Base-by-base conservation (phyloP, 2,113 vertebrate genomes). In the Coptodon bakossiorum region DNA sequence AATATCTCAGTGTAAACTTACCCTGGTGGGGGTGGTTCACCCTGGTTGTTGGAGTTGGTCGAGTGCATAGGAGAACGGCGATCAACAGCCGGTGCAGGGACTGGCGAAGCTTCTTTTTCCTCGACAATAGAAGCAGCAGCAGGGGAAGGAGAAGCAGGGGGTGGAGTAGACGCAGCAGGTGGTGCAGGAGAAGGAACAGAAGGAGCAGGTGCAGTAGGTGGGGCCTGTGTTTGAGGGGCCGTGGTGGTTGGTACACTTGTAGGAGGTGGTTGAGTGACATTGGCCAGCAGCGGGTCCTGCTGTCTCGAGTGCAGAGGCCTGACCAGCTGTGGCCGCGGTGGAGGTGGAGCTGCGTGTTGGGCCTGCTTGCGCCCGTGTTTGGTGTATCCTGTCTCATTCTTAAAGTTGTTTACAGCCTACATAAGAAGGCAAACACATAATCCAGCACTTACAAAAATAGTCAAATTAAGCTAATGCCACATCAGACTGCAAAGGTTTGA, bases 341-440 rank as follows among this genome's bases (percentile, higher is more conserved):
- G 94, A 2, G 95, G 96, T 16, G 94, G 94, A 11, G 95, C 14
- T 76, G 95, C n/a, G 73, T 94, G 91, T 7, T 97, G 97, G 92
- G 87, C 91, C 88, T 68, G 96, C 87, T 94, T 97, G 92, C 94
- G 91, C 3, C 48, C 84, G 2, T 27, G 93, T 90, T 99, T 99
- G 2, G 98, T 98, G 95, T 99, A 99, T 52, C 98, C 98, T 0
- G 98, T 99, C 95, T 98, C 98, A 50, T 99, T 99, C 94, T 98
- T 99, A 91, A 99, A 99, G 95, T 99, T 99, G 94, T 99, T 99
- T 57, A 99, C 99, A 87, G 99, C 98, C 99, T 99, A 84, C 6
- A 80, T 2, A 13, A 48, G 27, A 43, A 29, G 45, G 0, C 83
- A 73, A 68, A 57, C 22, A 56, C 6, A 50, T 19, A 19, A 54